phyloP scores from a whole-genome alignment of 2,113 vertebrate genomes.

The Hippopotamus amphibius region DNA sequence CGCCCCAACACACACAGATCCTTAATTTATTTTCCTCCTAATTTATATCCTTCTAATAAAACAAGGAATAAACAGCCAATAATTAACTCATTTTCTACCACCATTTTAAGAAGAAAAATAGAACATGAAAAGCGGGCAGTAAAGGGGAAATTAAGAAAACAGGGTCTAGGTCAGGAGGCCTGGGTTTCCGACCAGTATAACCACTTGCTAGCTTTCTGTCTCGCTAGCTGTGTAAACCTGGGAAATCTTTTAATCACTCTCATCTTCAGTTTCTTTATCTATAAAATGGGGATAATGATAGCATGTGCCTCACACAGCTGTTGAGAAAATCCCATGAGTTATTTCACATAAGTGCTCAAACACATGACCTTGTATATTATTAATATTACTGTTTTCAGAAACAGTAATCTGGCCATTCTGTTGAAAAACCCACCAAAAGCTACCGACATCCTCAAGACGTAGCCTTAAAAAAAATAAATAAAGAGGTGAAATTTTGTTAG shows the following conservation, averaged over 20 bases:
- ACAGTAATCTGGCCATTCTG: background rate
- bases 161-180: background rate
- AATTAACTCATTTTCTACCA: background rate
- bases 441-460: background rate
- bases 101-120: background rate
- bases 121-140: background rate
- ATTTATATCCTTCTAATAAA: background rate
- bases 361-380: too few relatives aligned
- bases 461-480: background rate
- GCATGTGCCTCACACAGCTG: too few relatives aligned
- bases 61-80: background rate
- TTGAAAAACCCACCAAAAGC: background rate
- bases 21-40: background rate
- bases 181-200: fast-evolving
- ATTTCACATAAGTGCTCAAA: background rate
- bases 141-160: background rate
- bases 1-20: background rate
- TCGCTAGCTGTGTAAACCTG: fast-evolving
- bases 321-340: background rate
- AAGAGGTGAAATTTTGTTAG: background rate
- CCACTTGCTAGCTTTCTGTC: too few relatives aligned
- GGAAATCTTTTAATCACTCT: background rate
- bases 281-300: too few relatives aligned
- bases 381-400: background rate
- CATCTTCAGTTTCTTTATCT: background rate